Conservation (phyloP, 2,797 vertebrate species). For the Betta splendens region DNA sequence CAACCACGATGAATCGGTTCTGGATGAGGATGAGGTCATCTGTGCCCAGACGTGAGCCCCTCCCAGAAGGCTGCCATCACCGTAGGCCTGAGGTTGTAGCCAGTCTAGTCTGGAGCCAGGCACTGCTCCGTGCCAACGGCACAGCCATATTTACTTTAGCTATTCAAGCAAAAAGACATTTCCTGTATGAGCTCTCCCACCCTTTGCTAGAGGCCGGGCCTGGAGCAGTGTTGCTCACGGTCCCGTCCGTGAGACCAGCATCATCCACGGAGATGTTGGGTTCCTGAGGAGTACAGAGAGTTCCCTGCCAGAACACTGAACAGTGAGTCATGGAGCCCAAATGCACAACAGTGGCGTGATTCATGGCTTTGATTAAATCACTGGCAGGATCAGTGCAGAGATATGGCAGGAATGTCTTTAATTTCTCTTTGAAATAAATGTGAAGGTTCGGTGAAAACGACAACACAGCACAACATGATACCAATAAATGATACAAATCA, state of each 20-base stretch:
- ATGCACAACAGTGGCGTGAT: conserved; percentile 19
- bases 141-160: conserved; percentile 67
- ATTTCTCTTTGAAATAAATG: not conserved
- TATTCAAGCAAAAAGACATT: conserved; percentile 56
- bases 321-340: not conserved
- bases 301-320: conserved; percentile 2
- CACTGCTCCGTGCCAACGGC: conserved; percentile 35
- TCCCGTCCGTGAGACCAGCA: conserved; percentile 18
- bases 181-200: conserved; percentile 60
- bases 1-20: conserved; percentile 27
- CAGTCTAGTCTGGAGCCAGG: conserved; percentile 30
- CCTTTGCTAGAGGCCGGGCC: conserved; percentile 31
- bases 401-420: conserved; percentile 4
- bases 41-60: conserved; percentile 3
- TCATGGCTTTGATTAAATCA: conserved; percentile 8
- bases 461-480: not conserved
- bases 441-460: not conserved
- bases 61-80: conserved; percentile 21
- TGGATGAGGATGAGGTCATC: conserved; percentile 24
- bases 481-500: not conserved
- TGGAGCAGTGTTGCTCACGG: conserved; percentile 21
- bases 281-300: not conserved
- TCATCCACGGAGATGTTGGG: conserved; percentile 8
- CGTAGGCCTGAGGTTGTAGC: conserved; percentile 11
- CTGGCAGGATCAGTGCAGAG: not conserved